Conservation (phyloP, 2,113 vertebrate genomes). For the Ceyx cyanopectus region DNA sequence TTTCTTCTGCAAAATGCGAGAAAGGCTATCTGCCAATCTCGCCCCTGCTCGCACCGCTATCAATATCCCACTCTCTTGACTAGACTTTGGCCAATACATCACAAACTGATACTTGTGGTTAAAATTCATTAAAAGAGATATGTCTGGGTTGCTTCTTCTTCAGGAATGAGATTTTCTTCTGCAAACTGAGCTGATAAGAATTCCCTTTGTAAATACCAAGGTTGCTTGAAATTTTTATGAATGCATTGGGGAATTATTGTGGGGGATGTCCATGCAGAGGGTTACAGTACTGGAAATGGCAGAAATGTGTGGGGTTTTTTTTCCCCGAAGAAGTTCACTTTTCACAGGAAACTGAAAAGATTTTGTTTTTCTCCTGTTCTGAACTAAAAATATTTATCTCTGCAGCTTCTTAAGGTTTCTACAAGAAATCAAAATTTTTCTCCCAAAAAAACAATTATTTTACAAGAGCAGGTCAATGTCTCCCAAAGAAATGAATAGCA, state of each 20-base stretch:
- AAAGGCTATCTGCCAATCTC: slow-evolving; percentile 14
- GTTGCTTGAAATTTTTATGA: background rate
- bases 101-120: background rate
- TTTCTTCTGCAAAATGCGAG: background rate
- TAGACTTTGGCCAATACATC: background rate
- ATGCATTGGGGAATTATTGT: background rate
- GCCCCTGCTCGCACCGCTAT: accelerated
- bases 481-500: slow-evolving; percentile 19
- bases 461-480: background rate
- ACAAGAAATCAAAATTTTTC: background rate
- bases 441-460: background rate
- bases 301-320: background rate
- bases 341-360: background rate
- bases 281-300: background rate
- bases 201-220: slow-evolving; percentile 16
- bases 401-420: background rate
- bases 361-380: background rate
- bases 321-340: background rate
- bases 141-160: slow-evolving; percentile 1
- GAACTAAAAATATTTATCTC: background rate
- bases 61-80: background rate
- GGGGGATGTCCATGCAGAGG: background rate
- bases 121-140: slow-evolving; percentile 25
- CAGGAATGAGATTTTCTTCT: slow-evolving; percentile 29
- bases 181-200: slow-evolving; percentile 46